Percentiles rank a stretch among this genome's conserved stretches.
phyloP scores from a whole-genome alignment of 2,888 invertebrate genomes.

The Eristalis arbustorum region DNA sequence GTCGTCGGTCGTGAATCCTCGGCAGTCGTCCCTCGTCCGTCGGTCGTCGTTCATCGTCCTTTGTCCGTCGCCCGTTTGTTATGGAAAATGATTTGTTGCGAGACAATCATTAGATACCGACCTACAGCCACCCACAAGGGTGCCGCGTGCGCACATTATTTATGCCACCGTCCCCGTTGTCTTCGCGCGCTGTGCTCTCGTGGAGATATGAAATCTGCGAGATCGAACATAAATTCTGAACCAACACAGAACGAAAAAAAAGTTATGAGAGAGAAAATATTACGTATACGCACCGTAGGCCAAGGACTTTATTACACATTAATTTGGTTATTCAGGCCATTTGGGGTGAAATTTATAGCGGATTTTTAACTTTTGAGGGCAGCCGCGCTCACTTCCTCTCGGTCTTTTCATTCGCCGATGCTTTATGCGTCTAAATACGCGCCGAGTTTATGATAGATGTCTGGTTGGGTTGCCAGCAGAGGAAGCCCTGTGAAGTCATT shows the following conservation, averaged over 20 bases:
- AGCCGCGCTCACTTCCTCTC: constrained; percentile 8
- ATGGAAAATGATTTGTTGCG: constrained; percentile 57
- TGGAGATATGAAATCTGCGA: constrained; percentile 44
- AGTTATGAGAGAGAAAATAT: constrained; percentile 9
- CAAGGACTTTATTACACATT: constrained; percentile 47
- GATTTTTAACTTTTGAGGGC: constrained; percentile 53
- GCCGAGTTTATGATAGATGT: constrained; percentile 45
- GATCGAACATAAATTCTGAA: constrained; percentile 48
- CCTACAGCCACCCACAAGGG: constrained; percentile 4
- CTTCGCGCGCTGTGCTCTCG: background rate
- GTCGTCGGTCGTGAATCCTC: too few species aligned
- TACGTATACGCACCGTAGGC: constrained; percentile 58
- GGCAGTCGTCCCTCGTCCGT: too few species aligned
- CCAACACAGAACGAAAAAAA: background rate
- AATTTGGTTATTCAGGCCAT: constrained; percentile 54
- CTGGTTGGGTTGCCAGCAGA: constrained; percentile 14
- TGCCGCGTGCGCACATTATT: background rate
- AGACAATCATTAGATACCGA: constrained; percentile 38
- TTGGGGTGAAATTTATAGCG: constrained; percentile 51
- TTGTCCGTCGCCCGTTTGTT: background rate
- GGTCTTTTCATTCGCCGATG: background rate
- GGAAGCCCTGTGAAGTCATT: constrained; percentile 29
- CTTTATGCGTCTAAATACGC: constrained; percentile 25
- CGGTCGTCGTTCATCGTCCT: too few species aligned
- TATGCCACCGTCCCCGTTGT: background rate